Percentiles rank a stretch among this genome's conserved stretches.
Evolutionary conservation across 2,888 invertebrate species (phyloP).

Genomic region (Aleiodes testaceus): DNA sequence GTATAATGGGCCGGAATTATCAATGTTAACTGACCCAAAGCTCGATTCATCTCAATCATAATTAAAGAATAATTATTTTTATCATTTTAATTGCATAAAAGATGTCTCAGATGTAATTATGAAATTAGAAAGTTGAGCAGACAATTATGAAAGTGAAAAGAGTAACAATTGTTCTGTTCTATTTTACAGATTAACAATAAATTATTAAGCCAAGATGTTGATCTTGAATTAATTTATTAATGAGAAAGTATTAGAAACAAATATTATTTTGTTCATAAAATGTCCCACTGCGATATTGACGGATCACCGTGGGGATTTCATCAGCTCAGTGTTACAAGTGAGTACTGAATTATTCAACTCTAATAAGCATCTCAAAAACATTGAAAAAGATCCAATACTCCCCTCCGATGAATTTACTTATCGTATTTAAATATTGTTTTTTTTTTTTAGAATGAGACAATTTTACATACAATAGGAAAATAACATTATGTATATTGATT

Average conservation of each 20-base stretch:
- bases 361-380: no score
- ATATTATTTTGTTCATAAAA: slow-evolving; percentile 54
- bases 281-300: slow-evolving; percentile 71
- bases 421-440: slow-evolving; percentile 16
- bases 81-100: not conserved
- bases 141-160: no score
- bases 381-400: slow-evolving; percentile 12
- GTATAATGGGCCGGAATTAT: no score
- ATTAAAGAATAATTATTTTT: not conserved
- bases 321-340: slow-evolving; percentile 81
- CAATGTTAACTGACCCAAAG: no score
- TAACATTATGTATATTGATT: no score
- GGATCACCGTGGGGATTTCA: slow-evolving; percentile 76
- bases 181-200: slow-evolving; percentile 17
- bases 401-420: slow-evolving; percentile 26
- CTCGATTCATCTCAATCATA: not conserved
- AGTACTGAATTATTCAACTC: slow-evolving; percentile 60
- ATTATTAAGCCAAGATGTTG: slow-evolving; percentile 22
- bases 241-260: slow-evolving; percentile 23
- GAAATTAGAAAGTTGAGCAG: not conserved
- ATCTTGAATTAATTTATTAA: slow-evolving; percentile 40
- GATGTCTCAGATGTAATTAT: not conserved
- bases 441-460: slow-evolving; percentile 9
- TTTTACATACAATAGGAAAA: not conserved
- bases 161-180: slow-evolving; percentile 3